phyloP scores from a whole-genome alignment of 2,888 invertebrate genomes.

The Corbicula japonica region DNA sequence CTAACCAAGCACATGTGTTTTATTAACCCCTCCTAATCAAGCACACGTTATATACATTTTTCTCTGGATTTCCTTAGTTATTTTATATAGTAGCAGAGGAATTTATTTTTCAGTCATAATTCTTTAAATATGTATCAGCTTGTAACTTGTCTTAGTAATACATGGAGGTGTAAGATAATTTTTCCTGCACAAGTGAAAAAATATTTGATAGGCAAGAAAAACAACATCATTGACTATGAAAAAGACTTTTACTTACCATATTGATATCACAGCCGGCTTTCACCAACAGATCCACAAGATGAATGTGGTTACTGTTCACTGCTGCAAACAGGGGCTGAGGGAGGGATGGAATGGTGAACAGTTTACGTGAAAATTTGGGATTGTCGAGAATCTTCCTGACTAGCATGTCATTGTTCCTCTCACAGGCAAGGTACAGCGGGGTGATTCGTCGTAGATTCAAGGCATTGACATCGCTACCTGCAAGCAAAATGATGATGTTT shows the following conservation, averaged over 20 bases:
- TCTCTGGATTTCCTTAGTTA: too few species aligned
- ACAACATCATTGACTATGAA: too few species aligned
- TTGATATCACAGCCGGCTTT: slow-evolving; percentile 83
- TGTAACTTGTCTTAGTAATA: too few species aligned
- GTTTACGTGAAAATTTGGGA: slow-evolving; percentile 70
- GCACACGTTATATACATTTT: too few species aligned
- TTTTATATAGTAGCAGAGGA: too few species aligned
- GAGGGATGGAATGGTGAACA: slow-evolving; percentile 67
- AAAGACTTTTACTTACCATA: slow-evolving; percentile 76
- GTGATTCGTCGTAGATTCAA: slow-evolving; percentile 76
- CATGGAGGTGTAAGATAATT: too few species aligned
- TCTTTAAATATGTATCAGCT: too few species aligned
- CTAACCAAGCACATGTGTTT: too few species aligned
- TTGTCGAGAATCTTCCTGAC: slow-evolving; percentile 76
- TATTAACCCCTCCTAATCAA: too few species aligned
- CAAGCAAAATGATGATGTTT: slow-evolving; percentile 1
- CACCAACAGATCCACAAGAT: slow-evolving; percentile 77
- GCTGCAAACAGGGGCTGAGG: slow-evolving; percentile 82
- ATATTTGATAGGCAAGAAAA: too few species aligned
- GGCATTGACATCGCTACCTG: slow-evolving; percentile 84
- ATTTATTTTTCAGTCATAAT: too few species aligned
- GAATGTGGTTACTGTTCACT: slow-evolving; percentile 74
- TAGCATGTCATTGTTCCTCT: slow-evolving; percentile 79
- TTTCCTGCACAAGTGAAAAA: too few species aligned
- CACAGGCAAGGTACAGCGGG: slow-evolving; percentile 83